These are phyloP conservation scores for Vanessa tameamea DNA, from an alignment of 1,140 invertebrate species.

Conservation along the genomic window DNA sequence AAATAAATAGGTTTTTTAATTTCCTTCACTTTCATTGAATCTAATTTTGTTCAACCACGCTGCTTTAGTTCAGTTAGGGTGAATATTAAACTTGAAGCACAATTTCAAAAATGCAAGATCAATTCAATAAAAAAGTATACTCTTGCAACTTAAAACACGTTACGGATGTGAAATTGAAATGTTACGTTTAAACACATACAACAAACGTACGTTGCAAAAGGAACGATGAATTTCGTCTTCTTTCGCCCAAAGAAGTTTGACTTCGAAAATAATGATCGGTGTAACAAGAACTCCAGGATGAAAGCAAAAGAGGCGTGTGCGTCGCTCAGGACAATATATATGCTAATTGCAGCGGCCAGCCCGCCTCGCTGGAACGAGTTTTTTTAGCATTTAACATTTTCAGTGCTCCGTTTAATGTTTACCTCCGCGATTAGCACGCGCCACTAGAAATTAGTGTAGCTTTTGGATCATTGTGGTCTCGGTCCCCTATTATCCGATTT, in stretches of 20 bases:
- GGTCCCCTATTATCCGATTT: conserved; percentile 13
- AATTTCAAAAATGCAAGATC: no score
- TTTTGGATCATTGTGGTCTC: conserved; percentile 9
- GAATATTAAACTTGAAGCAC: no score
- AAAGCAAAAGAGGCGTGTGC: conserved; percentile 38
- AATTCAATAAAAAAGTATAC: no score
- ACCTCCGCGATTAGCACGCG: conserved; percentile 33
- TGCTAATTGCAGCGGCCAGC: conserved; percentile 40
- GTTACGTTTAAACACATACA: no score
- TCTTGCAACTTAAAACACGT: no score
- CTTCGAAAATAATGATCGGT: conserved; percentile 21
- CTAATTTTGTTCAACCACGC: no score
- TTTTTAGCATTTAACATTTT: conserved; percentile 36
- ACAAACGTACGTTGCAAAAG: no score
- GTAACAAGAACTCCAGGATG: conserved; percentile 18
- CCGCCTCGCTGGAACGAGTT: conserved; percentile 27
- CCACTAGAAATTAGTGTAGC: conserved; percentile 26
- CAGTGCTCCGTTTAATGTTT: conserved; percentile 28
- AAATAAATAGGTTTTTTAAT: no score
- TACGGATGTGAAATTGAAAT: no score
- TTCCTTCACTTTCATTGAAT: no score
- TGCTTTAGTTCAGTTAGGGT: no score
- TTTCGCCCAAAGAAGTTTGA: not conserved
- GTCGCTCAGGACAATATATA: conserved; percentile 46
- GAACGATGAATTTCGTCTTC: no score